Conservation (phyloP, 2,113 vertebrate species). For the Hassar affinis region DNA sequence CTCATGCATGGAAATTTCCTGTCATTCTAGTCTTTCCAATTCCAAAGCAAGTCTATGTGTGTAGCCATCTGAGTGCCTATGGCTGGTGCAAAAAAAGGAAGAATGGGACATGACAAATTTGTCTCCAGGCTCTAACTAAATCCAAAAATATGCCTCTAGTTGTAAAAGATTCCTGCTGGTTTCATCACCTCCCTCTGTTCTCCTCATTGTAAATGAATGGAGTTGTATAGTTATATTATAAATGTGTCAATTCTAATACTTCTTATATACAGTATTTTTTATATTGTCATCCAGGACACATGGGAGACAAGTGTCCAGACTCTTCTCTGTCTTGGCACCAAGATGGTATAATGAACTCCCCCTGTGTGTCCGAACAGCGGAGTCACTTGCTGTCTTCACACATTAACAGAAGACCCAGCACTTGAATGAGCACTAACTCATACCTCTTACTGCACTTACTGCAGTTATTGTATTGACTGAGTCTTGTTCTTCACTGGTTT, state of each 20-base stretch:
- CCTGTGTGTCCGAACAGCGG: too few relatives aligned
- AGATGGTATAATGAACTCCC: too few relatives aligned
- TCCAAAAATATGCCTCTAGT: conserved; percentile 59
- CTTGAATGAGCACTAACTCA: too few relatives aligned
- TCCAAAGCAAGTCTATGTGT: not conserved
- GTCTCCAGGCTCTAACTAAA: conserved; percentile 60
- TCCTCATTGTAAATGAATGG: not conserved
- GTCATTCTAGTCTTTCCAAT: conserved; percentile 29
- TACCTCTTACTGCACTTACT: too few relatives aligned
- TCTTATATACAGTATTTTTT: not conserved
- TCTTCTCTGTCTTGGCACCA: too few relatives aligned
- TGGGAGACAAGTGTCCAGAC: too few relatives aligned
- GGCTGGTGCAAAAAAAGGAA: conserved; percentile 66
- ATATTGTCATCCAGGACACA: too few relatives aligned
- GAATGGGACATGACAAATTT: conserved; percentile 55
- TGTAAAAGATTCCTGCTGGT: conserved; percentile 40
- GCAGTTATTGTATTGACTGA: too few relatives aligned
- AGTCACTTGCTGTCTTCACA: too few relatives aligned
- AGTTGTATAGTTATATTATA: not conserved
- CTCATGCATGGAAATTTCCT: conserved; percentile 43
- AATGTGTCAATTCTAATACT: not conserved
- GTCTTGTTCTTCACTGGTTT: too few relatives aligned
- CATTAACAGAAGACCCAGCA: too few relatives aligned
- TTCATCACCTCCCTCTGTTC: conserved; percentile 53
- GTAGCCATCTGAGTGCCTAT: conserved; percentile 31